Conservation (phyloP, 2,797 vertebrate species). For the Melanotaenia nigrans region DNA sequence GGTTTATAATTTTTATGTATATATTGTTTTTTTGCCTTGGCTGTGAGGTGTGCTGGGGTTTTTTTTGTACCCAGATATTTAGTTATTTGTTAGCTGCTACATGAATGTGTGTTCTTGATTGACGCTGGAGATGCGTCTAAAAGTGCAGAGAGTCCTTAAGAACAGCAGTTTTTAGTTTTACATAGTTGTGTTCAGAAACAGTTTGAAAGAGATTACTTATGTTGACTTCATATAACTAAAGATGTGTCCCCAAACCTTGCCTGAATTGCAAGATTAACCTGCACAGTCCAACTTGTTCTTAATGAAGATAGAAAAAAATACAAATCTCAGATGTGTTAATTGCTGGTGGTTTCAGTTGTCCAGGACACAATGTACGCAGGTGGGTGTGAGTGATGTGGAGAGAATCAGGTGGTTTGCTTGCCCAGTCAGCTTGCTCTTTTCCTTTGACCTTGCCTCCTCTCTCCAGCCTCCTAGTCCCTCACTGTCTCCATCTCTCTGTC, state of each 20-base stretch:
- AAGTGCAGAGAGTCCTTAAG: neutral
- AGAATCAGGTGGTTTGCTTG: constrained; percentile 54
- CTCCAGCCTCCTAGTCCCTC: constrained; percentile 34
- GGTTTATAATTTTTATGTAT: neutral
- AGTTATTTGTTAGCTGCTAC: neutral
- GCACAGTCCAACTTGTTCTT: neutral
- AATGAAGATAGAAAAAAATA: neutral
- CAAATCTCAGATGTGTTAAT: neutral
- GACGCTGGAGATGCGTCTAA: neutral
- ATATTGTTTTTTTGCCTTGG: too few species aligned
- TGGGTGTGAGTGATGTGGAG: constrained; percentile 13
- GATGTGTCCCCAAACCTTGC: neutral
- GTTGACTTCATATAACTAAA: neutral
- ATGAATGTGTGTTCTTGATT: neutral
- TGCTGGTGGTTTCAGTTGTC: constrained; percentile 13
- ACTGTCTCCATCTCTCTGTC: constrained; percentile 29
- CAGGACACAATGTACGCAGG: neutral
- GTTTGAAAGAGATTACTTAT: neutral
- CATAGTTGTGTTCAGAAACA: neutral
- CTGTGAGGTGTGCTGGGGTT: too few species aligned
- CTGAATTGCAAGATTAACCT: neutral
- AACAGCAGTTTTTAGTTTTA: neutral
- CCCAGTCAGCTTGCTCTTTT: constrained; percentile 70
- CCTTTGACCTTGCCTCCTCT: constrained; percentile 75
- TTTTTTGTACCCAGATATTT: too few species aligned